Evolutionary conservation across 2,113 vertebrate genomes (phyloP), one percentile per base, ranked within the genome.

Genomic region (Heloderma charlesbogerti): DNA sequence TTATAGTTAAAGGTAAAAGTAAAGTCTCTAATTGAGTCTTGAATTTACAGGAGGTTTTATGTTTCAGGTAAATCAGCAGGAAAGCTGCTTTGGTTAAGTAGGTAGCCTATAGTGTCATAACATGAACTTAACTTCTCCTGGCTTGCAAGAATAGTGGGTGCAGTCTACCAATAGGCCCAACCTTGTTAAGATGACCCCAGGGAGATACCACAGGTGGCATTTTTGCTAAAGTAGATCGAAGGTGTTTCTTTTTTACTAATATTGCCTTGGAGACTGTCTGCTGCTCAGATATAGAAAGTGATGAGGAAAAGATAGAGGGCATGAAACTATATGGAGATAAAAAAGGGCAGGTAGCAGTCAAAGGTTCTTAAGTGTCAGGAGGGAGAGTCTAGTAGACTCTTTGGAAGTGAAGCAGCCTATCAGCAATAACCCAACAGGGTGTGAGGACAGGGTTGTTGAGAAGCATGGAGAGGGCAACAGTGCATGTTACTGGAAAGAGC

Each of bases 21-120:
- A 69, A 69, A 69, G 43, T 87, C 29, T 9, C 31, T 69, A 88
- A 91, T 88, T 77, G 48, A 54, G 75, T 43, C 12, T 75, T 45
- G 37, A 84, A 69, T 92, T 89, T 87, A 75, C 29, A 83, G 25
- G n/a, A 54, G 63, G 18, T 57, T 60, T 75, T 87, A 91, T 20
- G 87, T 54, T 79, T 84, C 57, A 45, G 57, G 60, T 71, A 90
- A 90, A 57, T 86, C 84, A 90, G 45, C 8, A 57, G 43, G 63
- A 90, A 86, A 71, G 6, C 75, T 57, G 75, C n/a, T 86, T 79
- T 86, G 66, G 4, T 79, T 69, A 79, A 86, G 16, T 37, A 71
- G 60, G 63, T 80, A 71, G 74, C 18, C 48, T 45, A 25, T 69
- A 78, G 75, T 22, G n/a, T 4, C 16, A 12, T 57, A 69, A 40